Base-by-base conservation (phyloP, 2,888 invertebrate genomes). In the Brachynemurus nebulosus region DNA sequence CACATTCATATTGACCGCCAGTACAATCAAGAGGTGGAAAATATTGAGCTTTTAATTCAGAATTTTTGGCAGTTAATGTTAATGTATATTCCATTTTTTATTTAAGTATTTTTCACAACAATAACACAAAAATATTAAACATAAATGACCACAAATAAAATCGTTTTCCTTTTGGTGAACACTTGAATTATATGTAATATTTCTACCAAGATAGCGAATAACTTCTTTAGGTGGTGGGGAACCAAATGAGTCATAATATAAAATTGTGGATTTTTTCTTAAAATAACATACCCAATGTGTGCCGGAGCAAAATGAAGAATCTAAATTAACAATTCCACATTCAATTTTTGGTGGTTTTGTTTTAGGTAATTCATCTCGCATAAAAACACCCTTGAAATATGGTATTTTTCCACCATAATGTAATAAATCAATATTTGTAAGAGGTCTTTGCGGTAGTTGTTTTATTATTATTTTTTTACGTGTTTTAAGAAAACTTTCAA, bases 211-310 rank as follows among this genome's bases (percentile, higher is more conserved):
- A 41, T 59, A 59, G 16, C 52, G 52, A 12, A 55, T 48, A 7
- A 58, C 37, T 52, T 60, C 57, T 41, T 45, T 19, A 1, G 57
- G 56, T 4, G 57, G 59, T 44, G 52, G 51, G 25, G 60, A 53
- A n/a, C 60, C 60, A 47, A 58, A 62, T 44, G 58, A 59, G 45
- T 60, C 59, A 50, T 56, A 62, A 49, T 59, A 60, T 41, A 55
- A 50, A 17, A 54, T 47, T 20, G 50, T 37, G 35, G 54, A 48
- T 27, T 50, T 48, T 4, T 49, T 45, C 49, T 58, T 59, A 25
- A 46, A 53, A 49, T 58, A 59, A 44, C 57, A 52, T 53, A 58
- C 54, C 58, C 59, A 56, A 52, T 61, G 57, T 18, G 57, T 54
- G 12, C 59, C 59, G 21, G 38, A 30, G 8, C 48, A 50, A 6